phyloP scores from a whole-genome alignment of 2,888 invertebrate genomes.

The Parnassius orleans region DNA sequence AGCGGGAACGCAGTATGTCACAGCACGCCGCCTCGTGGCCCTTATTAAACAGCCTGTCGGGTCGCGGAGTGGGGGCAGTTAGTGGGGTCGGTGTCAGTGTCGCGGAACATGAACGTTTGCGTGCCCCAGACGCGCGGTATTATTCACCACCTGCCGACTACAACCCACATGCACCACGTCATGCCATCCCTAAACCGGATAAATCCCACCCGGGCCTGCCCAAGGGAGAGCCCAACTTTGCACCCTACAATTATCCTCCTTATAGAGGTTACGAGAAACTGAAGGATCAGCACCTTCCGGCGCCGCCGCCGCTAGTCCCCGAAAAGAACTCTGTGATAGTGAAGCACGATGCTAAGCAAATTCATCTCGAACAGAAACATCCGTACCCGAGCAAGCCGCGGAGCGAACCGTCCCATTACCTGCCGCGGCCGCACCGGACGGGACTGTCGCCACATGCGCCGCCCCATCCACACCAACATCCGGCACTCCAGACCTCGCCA shows the following conservation, averaged over 20 bases:
- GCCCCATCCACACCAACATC: slow-evolving; percentile 70
- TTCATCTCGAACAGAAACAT: slow-evolving; percentile 80
- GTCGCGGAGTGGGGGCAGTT: slow-evolving; percentile 40
- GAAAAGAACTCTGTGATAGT: slow-evolving; percentile 91
- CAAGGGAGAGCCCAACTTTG: slow-evolving; percentile 86
- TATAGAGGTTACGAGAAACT: slow-evolving; percentile 82
- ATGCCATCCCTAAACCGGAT: slow-evolving; percentile 59
- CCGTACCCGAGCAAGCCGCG: slow-evolving; percentile 82
- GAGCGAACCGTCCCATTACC: slow-evolving; percentile 80
- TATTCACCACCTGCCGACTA: slow-evolving; percentile 49
- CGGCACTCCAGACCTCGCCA: slow-evolving; percentile 70
- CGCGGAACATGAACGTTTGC: slow-evolving; percentile 51
- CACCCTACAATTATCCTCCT: slow-evolving; percentile 84
- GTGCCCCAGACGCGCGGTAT: slow-evolving; percentile 52
- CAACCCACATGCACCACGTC: slow-evolving; percentile 57
- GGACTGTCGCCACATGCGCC: slow-evolving; percentile 79
- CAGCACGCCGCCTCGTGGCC: slow-evolving; percentile 78
- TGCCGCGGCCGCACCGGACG: slow-evolving; percentile 72
- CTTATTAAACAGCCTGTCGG: slow-evolving; percentile 68
- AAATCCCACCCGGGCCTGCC: slow-evolving; percentile 65
- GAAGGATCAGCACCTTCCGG: slow-evolving; percentile 82
- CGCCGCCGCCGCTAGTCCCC: slow-evolving; percentile 84
- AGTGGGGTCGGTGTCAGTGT: slow-evolving; percentile 22
- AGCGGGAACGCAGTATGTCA: slow-evolving; percentile 77
- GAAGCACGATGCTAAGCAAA: slow-evolving; percentile 87